phyloP scores from a whole-genome alignment of 1,140 invertebrate genomes.

The Drosophila simulans region DNA sequence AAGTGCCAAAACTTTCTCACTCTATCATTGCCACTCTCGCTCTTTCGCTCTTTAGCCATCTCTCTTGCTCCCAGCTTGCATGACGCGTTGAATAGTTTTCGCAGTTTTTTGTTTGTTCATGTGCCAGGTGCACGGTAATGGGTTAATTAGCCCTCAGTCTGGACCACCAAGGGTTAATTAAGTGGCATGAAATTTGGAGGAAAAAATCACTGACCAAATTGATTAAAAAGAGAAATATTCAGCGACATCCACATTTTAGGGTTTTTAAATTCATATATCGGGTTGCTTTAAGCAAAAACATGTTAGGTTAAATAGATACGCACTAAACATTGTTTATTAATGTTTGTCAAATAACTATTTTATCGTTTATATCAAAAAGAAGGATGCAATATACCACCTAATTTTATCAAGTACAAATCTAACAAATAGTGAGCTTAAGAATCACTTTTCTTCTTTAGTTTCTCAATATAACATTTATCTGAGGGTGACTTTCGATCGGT shows the following conservation, averaged over 20 bases:
- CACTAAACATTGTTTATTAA: no score
- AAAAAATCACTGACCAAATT: slow-evolving; percentile 49
- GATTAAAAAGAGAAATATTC: slow-evolving; percentile 45
- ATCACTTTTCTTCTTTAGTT: neutral
- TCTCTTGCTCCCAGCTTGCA: slow-evolving; percentile 41
- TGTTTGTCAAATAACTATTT: no score
- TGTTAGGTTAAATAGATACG: no score
- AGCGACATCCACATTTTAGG: neutral
- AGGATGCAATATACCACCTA: no score
- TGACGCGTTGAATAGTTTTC: slow-evolving; percentile 60
- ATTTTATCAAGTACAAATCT: no score
- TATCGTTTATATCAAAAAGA: no score
- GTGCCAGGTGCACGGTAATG: slow-evolving; percentile 63
- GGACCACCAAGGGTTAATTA: slow-evolving; percentile 64
- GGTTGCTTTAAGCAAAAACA: no score
- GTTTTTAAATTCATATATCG: no score
- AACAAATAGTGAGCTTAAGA: neutral
- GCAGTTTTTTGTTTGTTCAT: slow-evolving; percentile 36
- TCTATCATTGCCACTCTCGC: slow-evolving; percentile 24
- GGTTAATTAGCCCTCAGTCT: slow-evolving; percentile 61
- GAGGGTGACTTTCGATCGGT: slow-evolving; percentile 42
- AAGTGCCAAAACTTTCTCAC: slow-evolving; percentile 52
- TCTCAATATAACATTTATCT: neutral
- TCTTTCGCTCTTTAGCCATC: neutral
- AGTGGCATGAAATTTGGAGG: slow-evolving; percentile 58